Base-by-base conservation (phyloP, 1,140 invertebrate species). In the Danaus melanippus region DNA sequence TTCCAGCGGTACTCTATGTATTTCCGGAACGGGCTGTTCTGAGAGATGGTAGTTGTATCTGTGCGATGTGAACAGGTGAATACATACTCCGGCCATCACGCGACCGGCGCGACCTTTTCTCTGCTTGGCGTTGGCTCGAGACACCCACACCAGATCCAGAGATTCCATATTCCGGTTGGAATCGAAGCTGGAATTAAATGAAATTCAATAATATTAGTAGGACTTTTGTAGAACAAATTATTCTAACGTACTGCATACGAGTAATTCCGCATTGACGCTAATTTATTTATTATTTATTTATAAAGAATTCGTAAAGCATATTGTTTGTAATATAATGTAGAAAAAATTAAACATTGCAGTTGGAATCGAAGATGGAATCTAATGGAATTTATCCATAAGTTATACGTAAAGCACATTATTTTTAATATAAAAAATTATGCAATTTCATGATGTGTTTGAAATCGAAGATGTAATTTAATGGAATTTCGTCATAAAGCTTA, bases 61-160 rank as follows among this genome's bases (percentile, higher is more conserved):
- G 66, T 92, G 90, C 5, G 89, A 90, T 0, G 95, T 96, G 84
- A 92, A 96, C 50, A 96, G 75, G 74, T 93, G 93, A 57, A 97
- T 92, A 64, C 90, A 93, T 43, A 95, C 89, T 9, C 97, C 97
- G n/a, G 94, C 88, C 89, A 92, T 93, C 11, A 96, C 95, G 56
- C 97, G 90, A 8, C 97, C 97, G 21, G 97, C 96, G 54, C 97
- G 87, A 21, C 95, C 94, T 73, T 91, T 92, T n/a, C 95, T 87
- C 73, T 96, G 95, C 47, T 92, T 81, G 21, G 93, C 94, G 79
- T 95, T 95, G 1, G 94, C 93, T 12, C 90, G 87, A 0, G 94
- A 95, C 10, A 94, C 92, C 94, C 94, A 95, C 46, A 93, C 92
- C 1, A 91, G 88, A 54, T 94, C 93, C 17, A 96, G 78, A 44